Evolutionary conservation across 2,888 invertebrate species (phyloP).

Genomic region (Lepidonotus clava): DNA sequence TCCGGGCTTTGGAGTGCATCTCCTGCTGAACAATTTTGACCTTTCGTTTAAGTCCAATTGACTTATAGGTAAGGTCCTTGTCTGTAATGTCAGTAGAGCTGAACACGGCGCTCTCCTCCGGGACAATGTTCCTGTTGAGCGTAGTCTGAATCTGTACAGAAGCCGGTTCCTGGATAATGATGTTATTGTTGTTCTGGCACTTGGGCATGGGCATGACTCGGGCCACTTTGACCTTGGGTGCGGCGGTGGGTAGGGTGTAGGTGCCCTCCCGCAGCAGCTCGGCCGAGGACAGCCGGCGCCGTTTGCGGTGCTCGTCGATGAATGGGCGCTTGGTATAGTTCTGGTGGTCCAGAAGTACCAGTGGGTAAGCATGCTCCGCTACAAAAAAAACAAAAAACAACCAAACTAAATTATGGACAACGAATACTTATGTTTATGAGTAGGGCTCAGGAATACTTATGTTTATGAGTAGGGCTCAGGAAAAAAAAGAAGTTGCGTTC

Average conservation of each 20-base stretch:
- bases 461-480: not conserved
- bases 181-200: not conserved
- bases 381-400: not conserved
- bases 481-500: not conserved
- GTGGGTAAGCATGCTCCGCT: not conserved
- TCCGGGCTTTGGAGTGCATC: too few relatives aligned
- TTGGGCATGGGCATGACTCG: not conserved
- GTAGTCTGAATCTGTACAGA: too few relatives aligned
- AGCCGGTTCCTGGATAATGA: too few relatives aligned
- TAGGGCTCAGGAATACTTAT: not conserved
- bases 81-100: too few relatives aligned
- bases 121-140: too few relatives aligned
- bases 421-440: not conserved
- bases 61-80: too few relatives aligned
- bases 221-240: constrained; percentile 1
- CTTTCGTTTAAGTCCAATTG: too few relatives aligned
- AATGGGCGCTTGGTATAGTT: constrained; percentile 26
- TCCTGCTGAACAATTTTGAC: too few relatives aligned
- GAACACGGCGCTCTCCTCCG: too few relatives aligned
- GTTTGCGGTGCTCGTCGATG: constrained; percentile 12
- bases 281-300: not conserved
- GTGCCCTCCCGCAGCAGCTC: constrained; percentile 20
- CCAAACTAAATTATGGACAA: too few relatives aligned
- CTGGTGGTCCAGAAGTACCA: constrained; percentile 1
- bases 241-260: not conserved